Conservation (phyloP, 2,888 invertebrate genomes). For the Fragum fragum region DNA sequence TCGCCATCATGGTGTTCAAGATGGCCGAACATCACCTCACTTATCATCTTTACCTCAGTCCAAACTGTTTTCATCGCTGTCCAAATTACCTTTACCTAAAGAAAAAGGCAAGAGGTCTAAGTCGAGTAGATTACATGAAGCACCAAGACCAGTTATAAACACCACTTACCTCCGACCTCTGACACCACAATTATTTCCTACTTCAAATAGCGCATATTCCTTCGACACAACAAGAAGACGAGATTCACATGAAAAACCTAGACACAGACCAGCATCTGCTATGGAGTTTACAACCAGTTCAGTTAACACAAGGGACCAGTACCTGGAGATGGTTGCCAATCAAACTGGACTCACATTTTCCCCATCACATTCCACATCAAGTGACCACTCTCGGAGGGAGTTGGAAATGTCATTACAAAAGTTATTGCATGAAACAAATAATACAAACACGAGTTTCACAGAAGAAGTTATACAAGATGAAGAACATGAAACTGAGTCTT, state of each 20-base stretch:
- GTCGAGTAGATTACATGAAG: slow-evolving; percentile 58
- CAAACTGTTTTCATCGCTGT: slow-evolving; percentile 71
- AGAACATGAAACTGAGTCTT: slow-evolving; percentile 40
- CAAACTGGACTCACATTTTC: slow-evolving; percentile 55
- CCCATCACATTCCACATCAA: slow-evolving; percentile 61
- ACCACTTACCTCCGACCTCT: slow-evolving; percentile 70
- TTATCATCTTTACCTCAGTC: slow-evolving; percentile 66
- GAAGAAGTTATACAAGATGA: slow-evolving; percentile 33
- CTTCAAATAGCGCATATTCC: slow-evolving; percentile 60
- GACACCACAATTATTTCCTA: slow-evolving; percentile 70
- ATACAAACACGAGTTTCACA: slow-evolving; percentile 40
- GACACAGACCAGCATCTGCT: slow-evolving; percentile 75
- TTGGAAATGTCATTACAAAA: slow-evolving; percentile 71
- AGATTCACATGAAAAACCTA: slow-evolving; percentile 45
- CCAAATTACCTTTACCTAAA: slow-evolving; percentile 67
- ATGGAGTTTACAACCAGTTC: slow-evolving; percentile 73
- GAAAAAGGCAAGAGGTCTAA: slow-evolving; percentile 54
- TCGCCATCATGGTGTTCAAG: slow-evolving; percentile 48
- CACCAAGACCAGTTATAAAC: slow-evolving; percentile 61
- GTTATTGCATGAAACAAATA: slow-evolving; percentile 64
- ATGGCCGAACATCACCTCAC: slow-evolving; percentile 60
- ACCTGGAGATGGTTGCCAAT: slow-evolving; percentile 68
- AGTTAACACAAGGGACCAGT: slow-evolving; percentile 51
- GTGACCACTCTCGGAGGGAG: slow-evolving; percentile 68
- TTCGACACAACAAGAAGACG: slow-evolving; percentile 57